Conservation (phyloP, 2,888 invertebrate species). For the Aricia artaxerxes region DNA sequence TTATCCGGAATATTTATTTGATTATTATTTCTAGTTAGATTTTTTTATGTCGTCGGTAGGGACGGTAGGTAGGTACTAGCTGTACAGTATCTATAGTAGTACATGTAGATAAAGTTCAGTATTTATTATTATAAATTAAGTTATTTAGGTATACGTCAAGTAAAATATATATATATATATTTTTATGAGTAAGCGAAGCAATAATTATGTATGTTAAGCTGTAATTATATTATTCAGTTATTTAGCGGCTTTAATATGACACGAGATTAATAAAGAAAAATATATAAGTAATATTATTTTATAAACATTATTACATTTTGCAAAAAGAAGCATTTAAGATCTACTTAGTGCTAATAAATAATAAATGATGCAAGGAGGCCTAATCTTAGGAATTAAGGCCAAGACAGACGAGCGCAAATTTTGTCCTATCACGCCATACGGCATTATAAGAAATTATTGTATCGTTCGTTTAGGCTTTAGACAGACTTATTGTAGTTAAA, state of each 20-base stretch:
- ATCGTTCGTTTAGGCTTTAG: background rate
- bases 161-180: background rate
- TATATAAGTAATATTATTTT: background rate
- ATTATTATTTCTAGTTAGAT: background rate
- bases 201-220: background rate
- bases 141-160: too few species aligned
- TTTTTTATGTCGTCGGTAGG: too few species aligned
- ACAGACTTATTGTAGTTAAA: background rate
- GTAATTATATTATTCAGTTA: background rate
- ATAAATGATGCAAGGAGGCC: conserved; percentile 16
- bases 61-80: too few species aligned
- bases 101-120: too few species aligned
- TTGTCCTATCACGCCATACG: background rate
- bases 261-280: background rate
- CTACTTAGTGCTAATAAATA: conserved; percentile 6
- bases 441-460: background rate
- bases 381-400: conserved; percentile 3
- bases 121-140: too few species aligned
- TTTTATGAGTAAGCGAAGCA: background rate
- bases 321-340: background rate
- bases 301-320: background rate
- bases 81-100: too few species aligned
- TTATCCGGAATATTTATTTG: background rate
- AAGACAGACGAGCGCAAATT: conserved; percentile 17
- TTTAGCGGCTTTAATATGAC: background rate